Evolutionary conservation across 2,888 invertebrate genomes (phyloP).

Genomic region (Ochropleura leucogaster): DNA sequence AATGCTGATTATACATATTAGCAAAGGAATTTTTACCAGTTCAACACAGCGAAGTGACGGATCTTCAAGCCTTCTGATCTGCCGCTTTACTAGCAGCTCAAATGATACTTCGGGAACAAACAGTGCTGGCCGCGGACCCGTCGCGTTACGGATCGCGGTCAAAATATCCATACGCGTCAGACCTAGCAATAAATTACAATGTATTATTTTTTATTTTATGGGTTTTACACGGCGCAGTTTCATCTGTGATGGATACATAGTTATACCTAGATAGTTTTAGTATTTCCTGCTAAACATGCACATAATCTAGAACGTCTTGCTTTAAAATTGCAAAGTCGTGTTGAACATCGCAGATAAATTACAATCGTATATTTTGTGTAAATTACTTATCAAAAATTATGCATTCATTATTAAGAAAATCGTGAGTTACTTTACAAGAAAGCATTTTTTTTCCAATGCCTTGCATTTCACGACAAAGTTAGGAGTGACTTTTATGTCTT

Average conservation of each 20-base stretch:
- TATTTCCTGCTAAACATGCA: slow-evolving; percentile 1
- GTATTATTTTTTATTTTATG: background rate
- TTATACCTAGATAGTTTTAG: slow-evolving; percentile 5
- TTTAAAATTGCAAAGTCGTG: background rate
- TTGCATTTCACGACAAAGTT: background rate
- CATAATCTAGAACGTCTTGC: background rate
- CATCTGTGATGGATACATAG: background rate
- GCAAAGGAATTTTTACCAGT: slow-evolving; percentile 88
- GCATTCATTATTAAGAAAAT: slow-evolving; percentile 22
- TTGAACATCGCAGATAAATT: background rate
- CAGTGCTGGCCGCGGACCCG: slow-evolving; percentile 97
- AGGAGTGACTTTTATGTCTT: background rate
- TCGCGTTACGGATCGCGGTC: slow-evolving; percentile 99
- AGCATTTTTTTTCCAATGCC: background rate
- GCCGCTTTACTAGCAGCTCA: slow-evolving; percentile 98
- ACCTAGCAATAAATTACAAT: slow-evolving; percentile 75
- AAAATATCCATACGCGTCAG: slow-evolving; percentile 98
- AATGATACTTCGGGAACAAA: slow-evolving; percentile 99
- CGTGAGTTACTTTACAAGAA: slow-evolving; percentile 15
- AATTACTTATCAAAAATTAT: slow-evolving; percentile 3
- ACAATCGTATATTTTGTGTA: background rate
- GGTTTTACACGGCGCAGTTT: background rate
- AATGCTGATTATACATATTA: background rate
- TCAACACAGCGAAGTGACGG: slow-evolving; percentile 99
- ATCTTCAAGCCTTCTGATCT: slow-evolving; percentile 98